Evolutionary conservation across 2,113 vertebrate species (phyloP), one percentile per base, ranked within the genome.

Genomic region (Hippocampus guttulatus): DNA sequence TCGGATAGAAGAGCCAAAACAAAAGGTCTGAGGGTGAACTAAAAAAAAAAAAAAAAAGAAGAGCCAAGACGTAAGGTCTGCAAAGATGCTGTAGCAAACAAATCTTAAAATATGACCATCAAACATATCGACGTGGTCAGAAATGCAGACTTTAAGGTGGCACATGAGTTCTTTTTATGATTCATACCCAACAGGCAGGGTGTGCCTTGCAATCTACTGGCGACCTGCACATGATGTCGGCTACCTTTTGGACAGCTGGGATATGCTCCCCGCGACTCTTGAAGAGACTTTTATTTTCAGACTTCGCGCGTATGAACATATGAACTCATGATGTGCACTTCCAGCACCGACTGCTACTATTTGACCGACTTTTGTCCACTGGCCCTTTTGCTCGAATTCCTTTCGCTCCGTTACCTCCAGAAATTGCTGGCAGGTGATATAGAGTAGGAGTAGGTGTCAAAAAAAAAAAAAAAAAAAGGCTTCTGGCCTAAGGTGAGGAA

Each of bases 301-400:
- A 73, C 52, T 8, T 71, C 58, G 70, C 74, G 70, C 80, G 12
- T 49, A 8, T 43, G 64, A 58, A 68, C 55, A 71, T 11, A 27
- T 23, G 66, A 75, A 70, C 69, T 62, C 23, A 7, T 63, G 67
- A 67, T 8, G 2, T 25, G 27, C 12, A 27, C 70, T 38, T 77
- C 61, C 30, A 68, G 66, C 70, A 52, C 23, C 65, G 63, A 65
- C 76, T 78, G 38, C 23, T 3, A 21, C 25, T 40, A 45, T 77
- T 64, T 25, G 55, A 41, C 45, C 47, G 41, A 30, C 57, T 57
- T 52, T 25, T 64, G 62, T 52, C 70, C 68, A 64, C 38, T 77
- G 80, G 84, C 84, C 80, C 75, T 73, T 57, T 3, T 58, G 68
- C 49, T 75, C 69, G 67, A 52, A 25, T 76, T 68, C 27, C 45